phyloP scores from a whole-genome alignment of 1,140 invertebrate species.

The Drosophila simulans region DNA sequence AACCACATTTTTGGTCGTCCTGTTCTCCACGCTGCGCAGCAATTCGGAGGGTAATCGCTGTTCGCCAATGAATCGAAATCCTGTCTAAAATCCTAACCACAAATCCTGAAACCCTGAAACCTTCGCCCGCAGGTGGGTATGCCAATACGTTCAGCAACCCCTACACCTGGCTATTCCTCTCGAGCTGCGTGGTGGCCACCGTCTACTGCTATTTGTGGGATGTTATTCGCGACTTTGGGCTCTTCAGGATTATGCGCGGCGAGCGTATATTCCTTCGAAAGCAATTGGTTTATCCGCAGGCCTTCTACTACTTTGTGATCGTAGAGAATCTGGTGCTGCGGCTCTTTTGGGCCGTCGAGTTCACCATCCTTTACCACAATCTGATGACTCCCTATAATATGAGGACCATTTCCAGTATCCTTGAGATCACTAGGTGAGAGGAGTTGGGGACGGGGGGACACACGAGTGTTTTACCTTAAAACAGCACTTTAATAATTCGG shows the following conservation, averaged over 20 bases:
- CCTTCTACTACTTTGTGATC: constrained; percentile 98
- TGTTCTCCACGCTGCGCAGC: constrained; percentile 85
- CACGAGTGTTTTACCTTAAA: not conserved
- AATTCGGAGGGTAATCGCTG: constrained; percentile 45
- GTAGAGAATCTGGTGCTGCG: constrained; percentile 97
- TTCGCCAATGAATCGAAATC: not conserved
- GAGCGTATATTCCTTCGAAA: constrained; percentile 91
- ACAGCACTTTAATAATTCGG: not conserved
- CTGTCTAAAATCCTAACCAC: not conserved
- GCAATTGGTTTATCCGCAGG: constrained; percentile 90
- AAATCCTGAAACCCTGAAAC: not conserved
- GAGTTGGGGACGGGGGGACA: not conserved
- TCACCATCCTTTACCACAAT: constrained; percentile 90
- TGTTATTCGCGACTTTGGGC: constrained; percentile 98
- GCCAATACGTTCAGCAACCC: constrained; percentile 88
- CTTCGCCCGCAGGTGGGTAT: constrained; percentile 86
- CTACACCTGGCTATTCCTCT: constrained; percentile 92
- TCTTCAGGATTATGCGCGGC: constrained; percentile 92
- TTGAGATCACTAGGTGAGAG: constrained; percentile 76
- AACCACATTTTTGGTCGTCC: constrained; percentile 91
- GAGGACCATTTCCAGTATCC: constrained; percentile 50
- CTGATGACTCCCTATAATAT: constrained; percentile 53
- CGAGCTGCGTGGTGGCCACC: constrained; percentile 90
- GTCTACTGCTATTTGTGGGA: constrained; percentile 96
- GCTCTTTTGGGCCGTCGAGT: constrained; percentile 95